A percentile compares a stretch with the other conserved stretches of the same genome.
Evolutionary conservation across 2,888 invertebrate genomes (phyloP).

Genomic region (Gymnocheta viridis): DNA sequence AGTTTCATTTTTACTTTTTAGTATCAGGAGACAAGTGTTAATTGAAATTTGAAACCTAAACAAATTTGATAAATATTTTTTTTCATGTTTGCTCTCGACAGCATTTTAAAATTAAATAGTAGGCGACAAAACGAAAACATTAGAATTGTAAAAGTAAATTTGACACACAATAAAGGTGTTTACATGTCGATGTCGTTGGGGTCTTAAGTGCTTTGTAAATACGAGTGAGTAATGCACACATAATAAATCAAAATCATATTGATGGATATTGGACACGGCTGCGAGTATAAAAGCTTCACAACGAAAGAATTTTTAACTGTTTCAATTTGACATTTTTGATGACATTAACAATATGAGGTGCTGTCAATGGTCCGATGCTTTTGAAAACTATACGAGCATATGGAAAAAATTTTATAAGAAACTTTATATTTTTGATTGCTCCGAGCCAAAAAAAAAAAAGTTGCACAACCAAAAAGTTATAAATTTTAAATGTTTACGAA

Average conservation of each 20-base stretch:
- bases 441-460: no score
- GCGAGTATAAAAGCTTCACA: not conserved
- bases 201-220: constrained; percentile 45
- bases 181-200: constrained; percentile 22
- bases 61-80: constrained; percentile 21
- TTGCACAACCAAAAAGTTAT: no score
- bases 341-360: not conserved
- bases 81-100: constrained; percentile 18
- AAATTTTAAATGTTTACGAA: no score
- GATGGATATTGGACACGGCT: not conserved
- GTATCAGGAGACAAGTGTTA: constrained; percentile 38
- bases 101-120: constrained; percentile 31
- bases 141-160: not conserved
- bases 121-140: constrained; percentile 23
- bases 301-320: not conserved
- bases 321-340: not conserved
- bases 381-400: no score
- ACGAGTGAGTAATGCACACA: not conserved
- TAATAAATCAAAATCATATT: constrained; percentile 21
- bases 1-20: not conserved
- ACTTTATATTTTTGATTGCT: no score
- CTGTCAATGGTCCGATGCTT: not conserved
- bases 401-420: no score
- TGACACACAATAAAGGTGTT: constrained; percentile 4
- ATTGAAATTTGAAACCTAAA: constrained; percentile 50